Evolutionary conservation across 2,113 vertebrate species (phyloP).

Genomic region (Daboia siamensis): DNA sequence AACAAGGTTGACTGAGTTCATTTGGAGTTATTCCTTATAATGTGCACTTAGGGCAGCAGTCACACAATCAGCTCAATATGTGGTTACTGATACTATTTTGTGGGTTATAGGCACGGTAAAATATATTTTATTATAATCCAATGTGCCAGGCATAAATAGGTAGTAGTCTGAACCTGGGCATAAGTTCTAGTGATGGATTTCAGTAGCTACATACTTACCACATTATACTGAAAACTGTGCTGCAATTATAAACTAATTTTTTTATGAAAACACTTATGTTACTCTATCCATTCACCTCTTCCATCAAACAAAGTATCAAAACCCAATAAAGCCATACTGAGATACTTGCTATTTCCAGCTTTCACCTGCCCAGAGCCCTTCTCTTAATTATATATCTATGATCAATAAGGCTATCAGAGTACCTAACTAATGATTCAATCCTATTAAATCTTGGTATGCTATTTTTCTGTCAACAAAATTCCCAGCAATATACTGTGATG

Average conservation of each 20-base stretch:
- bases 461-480: constrained; percentile 5
- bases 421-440: constrained; percentile 17
- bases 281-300: neutral
- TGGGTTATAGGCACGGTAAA: neutral
- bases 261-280: constrained; percentile 5
- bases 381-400: constrained; percentile 35
- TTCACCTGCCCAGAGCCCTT: neutral
- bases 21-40: neutral
- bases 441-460: constrained; percentile 18
- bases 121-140: neutral
- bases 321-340: constrained; percentile 4
- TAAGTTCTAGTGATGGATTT: neutral
- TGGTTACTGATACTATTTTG: neutral
- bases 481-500: neutral
- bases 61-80: neutral
- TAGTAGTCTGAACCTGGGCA: neutral
- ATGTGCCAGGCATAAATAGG: neutral
- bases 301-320: neutral
- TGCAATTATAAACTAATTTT: constrained; percentile 16
- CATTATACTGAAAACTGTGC: constrained; percentile 1
- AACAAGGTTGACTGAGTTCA: neutral
- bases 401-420: constrained; percentile 11
- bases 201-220: neutral
- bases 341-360: neutral
- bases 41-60: neutral